Base-by-base conservation (phyloP, 2,797 vertebrate genomes). In the Enteromius unitaeniatus region DNA sequence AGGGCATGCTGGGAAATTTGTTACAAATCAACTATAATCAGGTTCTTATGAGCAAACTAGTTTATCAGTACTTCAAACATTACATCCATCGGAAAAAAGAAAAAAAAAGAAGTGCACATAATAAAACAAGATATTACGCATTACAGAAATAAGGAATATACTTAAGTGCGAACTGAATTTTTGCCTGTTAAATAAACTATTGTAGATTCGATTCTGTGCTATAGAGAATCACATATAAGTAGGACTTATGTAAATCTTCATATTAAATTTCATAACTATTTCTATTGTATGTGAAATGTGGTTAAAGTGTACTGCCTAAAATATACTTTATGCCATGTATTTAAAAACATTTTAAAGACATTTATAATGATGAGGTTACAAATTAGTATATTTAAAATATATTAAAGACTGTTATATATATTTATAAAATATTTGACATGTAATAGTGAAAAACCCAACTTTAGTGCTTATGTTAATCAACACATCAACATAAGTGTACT, bases 1-100 rank as follows among this genome's bases (percentile, higher is more conserved):
- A 73, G 53, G 26, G 68, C 26, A 81, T 58, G 31, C 31, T 79
- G 78, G 67, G 40, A 72, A 60, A 72, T 55, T 21, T 69, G 51
- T 47, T 81, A 62, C 40, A 73, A 40, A 73, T 60, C 53, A 60
- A 34, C 26, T 62, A 40, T 31, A 28, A 81, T 62, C 26, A 60
- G 31, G 53, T 47, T 34, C 40, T 62, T 19, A 62, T 31, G 26
- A 72, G 17, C 21, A 42, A 34, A 72, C 17, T 31, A 5, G 58
- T 58, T 60, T 21, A 69, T 60, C 14, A 14, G 23, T 28, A 6
- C 40, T 78, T 78, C 0, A 21, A 31, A 15, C n/a, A 40, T 23
- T 23, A 26, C 17, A 37, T 37, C 60, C n/a, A 14, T 42, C 26
- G 34, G 14, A 0, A 34, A n/a, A 53, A 53, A 40, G 7, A 40